These are phyloP conservation scores for Harpagifer antarcticus DNA, from an alignment of 2,797 vertebrate species.

Conservation along the genomic window DNA sequence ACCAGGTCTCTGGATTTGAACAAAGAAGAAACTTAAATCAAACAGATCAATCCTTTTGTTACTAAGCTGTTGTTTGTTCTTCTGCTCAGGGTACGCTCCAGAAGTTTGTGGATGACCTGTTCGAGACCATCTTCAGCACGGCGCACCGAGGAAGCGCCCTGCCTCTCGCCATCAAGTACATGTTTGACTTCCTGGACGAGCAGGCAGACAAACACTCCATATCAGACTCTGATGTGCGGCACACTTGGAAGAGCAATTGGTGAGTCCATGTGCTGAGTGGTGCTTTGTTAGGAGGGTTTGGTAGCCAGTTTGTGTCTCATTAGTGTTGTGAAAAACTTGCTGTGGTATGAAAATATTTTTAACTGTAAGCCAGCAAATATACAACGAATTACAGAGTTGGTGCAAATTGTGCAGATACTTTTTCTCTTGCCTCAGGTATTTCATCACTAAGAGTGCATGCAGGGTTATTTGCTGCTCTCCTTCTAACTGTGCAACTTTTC, in stretches of 20 bases:
- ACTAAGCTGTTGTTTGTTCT: slow-evolving; percentile 14
- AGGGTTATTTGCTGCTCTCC: slow-evolving; percentile 17
- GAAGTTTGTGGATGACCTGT: slow-evolving; percentile 98
- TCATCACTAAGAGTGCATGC: slow-evolving; percentile 31
- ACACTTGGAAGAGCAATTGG: slow-evolving; percentile 99
- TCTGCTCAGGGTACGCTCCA: slow-evolving; percentile 92
- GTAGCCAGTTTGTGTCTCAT: slow-evolving; percentile 38
- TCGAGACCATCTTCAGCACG: slow-evolving; percentile 99
- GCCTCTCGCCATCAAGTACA: slow-evolving; percentile 98
- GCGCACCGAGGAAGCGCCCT: slow-evolving; percentile 95
- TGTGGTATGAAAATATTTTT: slow-evolving; percentile 15
- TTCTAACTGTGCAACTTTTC: slow-evolving; percentile 29
- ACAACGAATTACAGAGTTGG: slow-evolving; percentile 6
- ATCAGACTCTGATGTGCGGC: slow-evolving; percentile 94
- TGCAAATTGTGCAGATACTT: slow-evolving; percentile 19
- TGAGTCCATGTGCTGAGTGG: slow-evolving; percentile 67
- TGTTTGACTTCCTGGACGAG: slow-evolving; percentile 99
- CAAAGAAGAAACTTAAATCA: background rate
- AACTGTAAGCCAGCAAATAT: slow-evolving; percentile 19
- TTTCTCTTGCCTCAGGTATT: slow-evolving; percentile 37
- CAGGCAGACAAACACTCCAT: slow-evolving; percentile 98
- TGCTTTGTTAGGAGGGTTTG: slow-evolving; percentile 11
- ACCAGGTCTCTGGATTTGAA: no score
- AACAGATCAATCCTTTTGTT: background rate
- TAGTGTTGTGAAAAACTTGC: slow-evolving; percentile 25